Conservation (phyloP, 2,797 vertebrate genomes). For the Chrysocyon brachyurus region DNA sequence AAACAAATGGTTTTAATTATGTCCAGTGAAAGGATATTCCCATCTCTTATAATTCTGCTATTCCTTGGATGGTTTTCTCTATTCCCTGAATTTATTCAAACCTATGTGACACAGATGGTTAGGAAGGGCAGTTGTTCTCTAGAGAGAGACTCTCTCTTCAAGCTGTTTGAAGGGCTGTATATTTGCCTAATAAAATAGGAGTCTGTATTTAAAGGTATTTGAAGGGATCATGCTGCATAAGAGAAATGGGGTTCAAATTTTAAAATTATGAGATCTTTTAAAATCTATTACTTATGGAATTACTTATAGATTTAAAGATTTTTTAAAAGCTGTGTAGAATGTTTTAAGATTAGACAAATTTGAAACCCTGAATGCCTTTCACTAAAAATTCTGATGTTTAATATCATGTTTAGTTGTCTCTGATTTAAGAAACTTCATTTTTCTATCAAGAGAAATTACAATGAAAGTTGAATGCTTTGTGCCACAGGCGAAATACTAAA, state of each 20-base stretch:
- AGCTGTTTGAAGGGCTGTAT: neutral
- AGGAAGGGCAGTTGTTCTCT: conserved; percentile 48
- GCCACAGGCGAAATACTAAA: conserved; percentile 48
- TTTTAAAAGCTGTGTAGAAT: conserved; percentile 36
- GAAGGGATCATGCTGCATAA: neutral
- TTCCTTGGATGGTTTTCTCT: conserved; percentile 34
- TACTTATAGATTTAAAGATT: conserved; percentile 37
- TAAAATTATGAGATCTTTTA: conserved; percentile 30
- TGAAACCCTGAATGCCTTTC: neutral
- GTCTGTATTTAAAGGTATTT: conserved; percentile 36
- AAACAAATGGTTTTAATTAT: conserved; percentile 60
- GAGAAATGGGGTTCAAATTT: conserved; percentile 46
- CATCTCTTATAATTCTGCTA: neutral
- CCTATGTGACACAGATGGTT: conserved; percentile 35
- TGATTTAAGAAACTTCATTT: conserved; percentile 40
- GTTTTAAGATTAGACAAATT: conserved; percentile 56
- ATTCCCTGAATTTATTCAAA: neutral
- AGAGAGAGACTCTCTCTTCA: conserved; percentile 27
- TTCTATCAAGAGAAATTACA: conserved; percentile 63
- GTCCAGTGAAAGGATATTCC: conserved; percentile 32
- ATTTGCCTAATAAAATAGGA: conserved; percentile 56
- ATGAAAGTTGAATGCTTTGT: conserved; percentile 30
- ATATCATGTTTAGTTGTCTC: conserved; percentile 62
- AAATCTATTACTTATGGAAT: conserved; percentile 26
- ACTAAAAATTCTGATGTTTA: conserved; percentile 63